Base-by-base conservation (phyloP, 2,888 invertebrate species). In the Tyria jacobaeae region DNA sequence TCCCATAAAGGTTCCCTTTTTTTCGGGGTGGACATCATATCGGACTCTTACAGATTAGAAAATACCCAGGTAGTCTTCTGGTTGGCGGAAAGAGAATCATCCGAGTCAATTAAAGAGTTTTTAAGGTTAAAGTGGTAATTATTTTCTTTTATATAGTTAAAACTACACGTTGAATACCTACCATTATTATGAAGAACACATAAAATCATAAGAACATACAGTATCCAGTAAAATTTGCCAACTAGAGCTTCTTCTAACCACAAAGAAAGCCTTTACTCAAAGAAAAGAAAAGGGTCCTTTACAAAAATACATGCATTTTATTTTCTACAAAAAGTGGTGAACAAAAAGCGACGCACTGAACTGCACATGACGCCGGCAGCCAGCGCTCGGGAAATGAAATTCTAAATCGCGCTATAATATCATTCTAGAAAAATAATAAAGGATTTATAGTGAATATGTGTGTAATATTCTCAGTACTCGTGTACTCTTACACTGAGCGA, bases 281-380 rank as follows among this genome's bases (percentile, higher is more conserved):
- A 57, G 52, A 14, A 37, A n/a, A n/a, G n/a, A n/a, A 25, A 24
- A n/a, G 17, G 47, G 25, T 41, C 27, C 17, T 49, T 41, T 49
- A 49, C 14, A 39, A 34, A 57, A 41, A 47, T 48, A 49, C 48
- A 25, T 62, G 52, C 51, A 62, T 39, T 60, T 48, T 62, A 12
- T 39, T 31, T 37, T 47, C 27, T 24, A 37, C 41, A 25, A 57
- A 62, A 57, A 21, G 27, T 39, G 31, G 34, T 34, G 27, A 3
- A 4, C 27, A 48, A 61, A 64, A 58, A 64, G 68, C 70, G 64
- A 59, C 62, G 81, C 83, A 81, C 71, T 84, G 83, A 83, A 81
- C 79, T 82, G 81, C 85, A 85, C 77, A 79, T 81, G 85, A 78
- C 79, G 81, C 79, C 80, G 65, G 81, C 79, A 79, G 65, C 71